Evolutionary conservation across 2,113 vertebrate species (phyloP), one percentile per base, ranked within the genome.

Genomic region (Scomber japonicus): DNA sequence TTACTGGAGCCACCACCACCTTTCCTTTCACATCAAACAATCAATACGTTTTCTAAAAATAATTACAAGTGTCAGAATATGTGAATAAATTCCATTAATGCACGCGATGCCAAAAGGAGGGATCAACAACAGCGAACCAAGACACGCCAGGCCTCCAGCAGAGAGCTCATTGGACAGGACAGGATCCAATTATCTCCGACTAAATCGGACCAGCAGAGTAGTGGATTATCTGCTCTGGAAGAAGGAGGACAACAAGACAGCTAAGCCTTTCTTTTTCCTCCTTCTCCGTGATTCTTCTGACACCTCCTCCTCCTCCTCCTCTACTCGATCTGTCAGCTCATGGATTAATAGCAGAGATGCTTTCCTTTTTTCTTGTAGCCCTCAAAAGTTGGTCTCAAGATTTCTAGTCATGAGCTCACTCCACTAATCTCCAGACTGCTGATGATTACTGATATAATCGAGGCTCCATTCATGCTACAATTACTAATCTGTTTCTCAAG

Each of bases 151-250:
- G 59, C 48, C 50, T 11, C 67, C 68, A 48, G 80, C 74, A 16
- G 62, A 44, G 77, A 83, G 61, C 73, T 81, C 61, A 92, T 78
- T 92, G 80, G 90, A 75, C 77, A 53, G 68, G 48, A 59, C 14
- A 0, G 17, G 88, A 93, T 92, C 87, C 88, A 91, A 92, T 94
- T 89, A 89, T 77, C 61, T 78, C 69, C 0, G 27, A 83, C 65
- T 89, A 86, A 91, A 90, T 85, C 64, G 14, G 82, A 83, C 51
- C 76, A 79, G 70, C 53, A 75, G 56, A 55, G 71, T 17, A 6
- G 45, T 55, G 83, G 91, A 92, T 90, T 88, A 93, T 80, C 75
- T 46, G 17, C 71, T 68, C 13, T 49, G 71, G 46, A 56, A 71
- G 11, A 14, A 76, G 45, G 48, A 80, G 14, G 44, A 69, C 15